These are phyloP conservation scores for Calliphora vomitoria DNA, from an alignment of 2,888 invertebrate genomes.

Conservation along the genomic window DNA sequence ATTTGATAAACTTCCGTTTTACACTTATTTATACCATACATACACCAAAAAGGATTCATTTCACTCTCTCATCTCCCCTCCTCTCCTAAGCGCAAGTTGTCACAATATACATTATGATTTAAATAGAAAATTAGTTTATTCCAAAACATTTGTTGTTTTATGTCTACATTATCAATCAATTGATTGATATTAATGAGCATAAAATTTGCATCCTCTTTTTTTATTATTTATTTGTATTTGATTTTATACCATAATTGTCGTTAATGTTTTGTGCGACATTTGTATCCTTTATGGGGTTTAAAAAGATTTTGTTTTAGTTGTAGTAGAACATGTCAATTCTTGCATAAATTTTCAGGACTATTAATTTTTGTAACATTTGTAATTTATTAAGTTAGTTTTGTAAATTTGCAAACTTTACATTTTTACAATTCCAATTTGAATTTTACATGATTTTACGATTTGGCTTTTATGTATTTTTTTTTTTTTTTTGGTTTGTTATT, in stretches of 20 bases:
- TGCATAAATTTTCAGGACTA: conserved; percentile 62
- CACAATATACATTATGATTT: conserved; percentile 18
- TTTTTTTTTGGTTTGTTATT: conserved; percentile 29
- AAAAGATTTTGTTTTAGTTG: conserved; percentile 9
- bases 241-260: conserved; percentile 53
- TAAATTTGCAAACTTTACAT: conserved; percentile 6
- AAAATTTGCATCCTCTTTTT: conserved; percentile 81
- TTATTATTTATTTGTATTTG: conserved; percentile 25
- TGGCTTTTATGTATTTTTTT: conserved; percentile 22
- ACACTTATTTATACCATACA: background rate
- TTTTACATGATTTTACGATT: conserved; percentile 52
- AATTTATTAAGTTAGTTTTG: background rate
- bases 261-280: conserved; percentile 29
- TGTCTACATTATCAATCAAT: conserved; percentile 79
- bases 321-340: conserved; percentile 17
- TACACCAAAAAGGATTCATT: conserved; percentile 34
- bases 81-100: conserved; percentile 23
- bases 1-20: conserved; percentile 50
- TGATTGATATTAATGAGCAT: conserved; percentile 83
- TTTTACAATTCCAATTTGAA: conserved; percentile 44
- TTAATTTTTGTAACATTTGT: conserved; percentile 52
- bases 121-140: conserved; percentile 65
- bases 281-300: background rate
- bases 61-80: background rate
- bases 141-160: conserved; percentile 56